Percentiles rank a stretch among this genome's conserved stretches.
These are phyloP conservation scores for Furnarius figulus DNA, from an alignment of 2,113 vertebrate genomes.

Conservation along the genomic window DNA sequence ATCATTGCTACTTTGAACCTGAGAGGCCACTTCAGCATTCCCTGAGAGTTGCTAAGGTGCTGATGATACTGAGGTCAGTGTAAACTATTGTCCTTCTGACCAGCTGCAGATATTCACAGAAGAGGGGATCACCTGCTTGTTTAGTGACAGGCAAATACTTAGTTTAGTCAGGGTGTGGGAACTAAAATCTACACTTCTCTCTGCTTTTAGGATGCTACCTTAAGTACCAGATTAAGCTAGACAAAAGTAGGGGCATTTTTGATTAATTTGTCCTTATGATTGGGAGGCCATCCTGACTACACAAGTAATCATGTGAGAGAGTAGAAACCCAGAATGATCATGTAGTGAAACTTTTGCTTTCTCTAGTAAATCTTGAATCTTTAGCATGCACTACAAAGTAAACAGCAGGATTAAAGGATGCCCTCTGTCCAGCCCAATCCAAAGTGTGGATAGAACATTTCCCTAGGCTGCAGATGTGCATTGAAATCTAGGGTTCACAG, in stretches of 20 bases:
- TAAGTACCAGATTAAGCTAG: not conserved
- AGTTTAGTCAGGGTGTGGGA: not conserved
- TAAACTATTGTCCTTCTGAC: not conserved
- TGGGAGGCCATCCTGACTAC: not conserved
- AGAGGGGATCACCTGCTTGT: not conserved
- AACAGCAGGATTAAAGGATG: not conserved
- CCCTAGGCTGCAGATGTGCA: fast-evolving
- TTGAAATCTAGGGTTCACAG: not conserved
- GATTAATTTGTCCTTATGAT: not conserved
- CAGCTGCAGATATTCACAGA: not conserved
- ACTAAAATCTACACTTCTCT: not conserved
- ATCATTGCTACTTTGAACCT: not conserved
- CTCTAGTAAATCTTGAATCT: not conserved
- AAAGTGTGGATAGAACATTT: not conserved
- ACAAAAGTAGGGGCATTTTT: not conserved
- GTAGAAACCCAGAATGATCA: not conserved
- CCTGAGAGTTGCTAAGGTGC: not conserved
- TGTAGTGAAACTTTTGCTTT: not conserved
- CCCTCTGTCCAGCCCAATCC: fast-evolving
- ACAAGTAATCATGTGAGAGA: not conserved
- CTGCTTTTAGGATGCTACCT: not conserved
- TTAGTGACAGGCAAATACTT: not conserved
- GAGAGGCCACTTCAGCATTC: not conserved
- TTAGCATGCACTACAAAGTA: not conserved
- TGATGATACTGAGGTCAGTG: not conserved